A percentile compares a stretch with the other conserved stretches of the same genome.
Evolutionary conservation across 1,140 invertebrate genomes (phyloP).

Genomic region (Drosophila gunungcola): DNA sequence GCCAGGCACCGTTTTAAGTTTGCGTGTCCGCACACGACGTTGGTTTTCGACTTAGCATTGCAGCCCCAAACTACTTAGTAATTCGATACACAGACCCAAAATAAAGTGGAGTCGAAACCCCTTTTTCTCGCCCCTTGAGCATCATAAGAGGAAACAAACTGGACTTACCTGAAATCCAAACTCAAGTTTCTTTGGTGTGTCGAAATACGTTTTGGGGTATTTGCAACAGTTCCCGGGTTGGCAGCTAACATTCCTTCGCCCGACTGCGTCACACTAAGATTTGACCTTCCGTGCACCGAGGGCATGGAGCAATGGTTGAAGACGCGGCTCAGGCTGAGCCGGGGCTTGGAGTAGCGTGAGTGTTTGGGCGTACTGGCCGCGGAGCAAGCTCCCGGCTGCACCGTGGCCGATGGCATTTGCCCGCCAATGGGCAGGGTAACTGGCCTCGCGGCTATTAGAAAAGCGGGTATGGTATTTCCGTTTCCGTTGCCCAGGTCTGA

Average conservation of each 20-base stretch:
- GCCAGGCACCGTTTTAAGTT: too few species aligned
- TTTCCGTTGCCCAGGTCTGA: conserved; percentile 42
- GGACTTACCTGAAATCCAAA: conserved; percentile 89
- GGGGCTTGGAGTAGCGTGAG: conserved; percentile 76
- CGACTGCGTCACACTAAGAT: conserved; percentile 60
- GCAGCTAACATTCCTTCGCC: conserved; percentile 31
- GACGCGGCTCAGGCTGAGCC: conserved; percentile 77
- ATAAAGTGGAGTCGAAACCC: too few species aligned
- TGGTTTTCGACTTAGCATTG: too few species aligned
- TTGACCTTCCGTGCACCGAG: conserved; percentile 88
- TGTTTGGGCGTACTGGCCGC: conserved; percentile 81
- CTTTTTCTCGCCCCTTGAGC: not conserved
- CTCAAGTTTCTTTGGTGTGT: conserved; percentile 92
- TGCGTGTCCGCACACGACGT: too few species aligned
- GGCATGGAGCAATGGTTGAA: conserved; percentile 85
- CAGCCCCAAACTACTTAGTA: too few species aligned
- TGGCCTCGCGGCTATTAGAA: conserved; percentile 60
- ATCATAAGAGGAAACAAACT: not conserved
- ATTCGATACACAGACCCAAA: too few species aligned
- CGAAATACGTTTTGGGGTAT: conserved; percentile 87
- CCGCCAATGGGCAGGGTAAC: conserved; percentile 70
- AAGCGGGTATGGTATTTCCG: conserved; percentile 67
- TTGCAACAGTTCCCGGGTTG: conserved; percentile 55
- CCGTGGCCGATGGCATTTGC: conserved; percentile 38
- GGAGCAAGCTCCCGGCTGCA: conserved; percentile 55